These are phyloP conservation scores for Fukomys damarensis DNA, from an alignment of 2,113 vertebrate species.

Conservation along the genomic window DNA sequence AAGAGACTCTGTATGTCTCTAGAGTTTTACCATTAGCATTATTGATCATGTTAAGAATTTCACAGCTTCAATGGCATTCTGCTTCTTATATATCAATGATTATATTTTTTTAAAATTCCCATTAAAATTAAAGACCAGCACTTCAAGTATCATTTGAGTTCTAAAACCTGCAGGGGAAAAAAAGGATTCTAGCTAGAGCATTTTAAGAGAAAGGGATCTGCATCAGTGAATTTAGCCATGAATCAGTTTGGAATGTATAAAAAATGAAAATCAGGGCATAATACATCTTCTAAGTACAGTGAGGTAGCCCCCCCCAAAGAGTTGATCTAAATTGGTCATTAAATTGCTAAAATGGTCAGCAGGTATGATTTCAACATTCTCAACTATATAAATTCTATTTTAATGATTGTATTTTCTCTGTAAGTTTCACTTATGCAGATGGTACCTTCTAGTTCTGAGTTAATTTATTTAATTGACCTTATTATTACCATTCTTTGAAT, in stretches of 20 bases:
- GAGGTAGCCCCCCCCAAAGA: not conserved
- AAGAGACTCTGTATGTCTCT: not conserved
- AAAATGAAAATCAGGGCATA: conserved; percentile 29
- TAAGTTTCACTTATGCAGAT: not conserved
- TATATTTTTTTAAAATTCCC: conserved; percentile 14
- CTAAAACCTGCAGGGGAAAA: not conserved
- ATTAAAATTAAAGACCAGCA: not conserved
- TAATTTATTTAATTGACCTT: conserved; percentile 5
- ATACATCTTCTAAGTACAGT: not conserved
- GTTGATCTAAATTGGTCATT: conserved; percentile 11
- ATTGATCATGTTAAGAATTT: conserved; percentile 44
- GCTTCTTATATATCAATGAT: conserved; percentile 30
- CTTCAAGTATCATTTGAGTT: conserved; percentile 19
- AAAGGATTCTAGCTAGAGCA: not conserved
- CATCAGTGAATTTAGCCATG: conserved; percentile 18
- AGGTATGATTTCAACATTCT: not conserved
- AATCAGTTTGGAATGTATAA: conserved; percentile 22
- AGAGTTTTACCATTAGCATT: conserved; percentile 7
- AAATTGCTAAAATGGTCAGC: not conserved
- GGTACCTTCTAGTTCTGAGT: not conserved
- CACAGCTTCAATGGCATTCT: not conserved
- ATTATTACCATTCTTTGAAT: not conserved
- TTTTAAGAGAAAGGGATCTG: not conserved
- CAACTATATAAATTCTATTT: not conserved
- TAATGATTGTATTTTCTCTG: not conserved